phyloP scores from a whole-genome alignment of 2,888 invertebrate genomes.

The Hyposoter dolosus region DNA sequence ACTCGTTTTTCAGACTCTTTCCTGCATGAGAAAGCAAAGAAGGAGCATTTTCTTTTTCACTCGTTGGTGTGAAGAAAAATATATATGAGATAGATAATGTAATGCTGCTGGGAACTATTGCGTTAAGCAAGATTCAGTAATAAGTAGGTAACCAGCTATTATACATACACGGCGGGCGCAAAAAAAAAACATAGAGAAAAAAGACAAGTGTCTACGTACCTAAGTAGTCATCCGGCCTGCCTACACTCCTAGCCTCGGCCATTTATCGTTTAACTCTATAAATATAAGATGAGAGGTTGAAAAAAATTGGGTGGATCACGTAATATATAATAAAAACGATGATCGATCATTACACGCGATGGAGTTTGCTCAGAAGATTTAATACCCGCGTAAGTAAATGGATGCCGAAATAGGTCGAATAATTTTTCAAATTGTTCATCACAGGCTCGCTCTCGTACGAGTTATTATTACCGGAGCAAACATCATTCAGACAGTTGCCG shows the following conservation, averaged over 20 bases:
- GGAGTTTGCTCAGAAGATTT: background rate
- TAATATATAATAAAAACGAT: constrained; percentile 5
- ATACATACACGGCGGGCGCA: constrained; percentile 12
- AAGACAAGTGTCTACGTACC: background rate
- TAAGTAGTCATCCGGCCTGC: constrained; percentile 31
- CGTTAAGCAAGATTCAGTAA: constrained; percentile 32
- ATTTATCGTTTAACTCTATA: constrained; percentile 32
- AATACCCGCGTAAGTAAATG: background rate
- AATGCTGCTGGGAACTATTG: constrained; percentile 36
- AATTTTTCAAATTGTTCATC: background rate
- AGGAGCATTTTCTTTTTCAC: background rate
- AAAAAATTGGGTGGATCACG: constrained; percentile 12
- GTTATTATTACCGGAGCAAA: background rate
- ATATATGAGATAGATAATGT: constrained; percentile 8
- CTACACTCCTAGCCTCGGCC: constrained; percentile 19
- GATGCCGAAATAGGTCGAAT: background rate
- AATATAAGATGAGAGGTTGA: constrained; percentile 21
- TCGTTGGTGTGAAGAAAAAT: constrained; percentile 12
- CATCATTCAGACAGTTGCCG: background rate
- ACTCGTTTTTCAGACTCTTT: background rate
- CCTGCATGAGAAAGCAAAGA: background rate
- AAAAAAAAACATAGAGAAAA: constrained; percentile 16
- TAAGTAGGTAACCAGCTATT: constrained; percentile 23
- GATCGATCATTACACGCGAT: constrained; percentile 27
- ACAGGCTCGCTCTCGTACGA: background rate